Percentiles rank a stretch among this genome's conserved stretches.
Conservation (phyloP, 2,888 invertebrate species). For the Geophilus truncorum region DNA sequence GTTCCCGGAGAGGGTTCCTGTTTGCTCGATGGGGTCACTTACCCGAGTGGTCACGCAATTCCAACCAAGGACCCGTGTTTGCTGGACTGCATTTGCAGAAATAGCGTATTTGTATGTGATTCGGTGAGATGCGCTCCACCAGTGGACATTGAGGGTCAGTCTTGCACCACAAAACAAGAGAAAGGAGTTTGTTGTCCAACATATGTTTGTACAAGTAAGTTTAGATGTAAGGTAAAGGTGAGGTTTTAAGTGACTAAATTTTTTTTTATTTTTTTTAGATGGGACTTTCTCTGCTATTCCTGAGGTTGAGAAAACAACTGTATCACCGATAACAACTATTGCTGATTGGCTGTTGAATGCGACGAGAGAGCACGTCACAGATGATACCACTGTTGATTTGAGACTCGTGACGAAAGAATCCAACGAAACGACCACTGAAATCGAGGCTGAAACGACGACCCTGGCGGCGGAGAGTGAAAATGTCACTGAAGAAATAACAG, state of each 20-base stretch:
- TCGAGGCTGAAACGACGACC: neutral
- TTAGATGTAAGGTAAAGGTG: neutral
- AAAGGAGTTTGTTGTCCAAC: constrained; percentile 34
- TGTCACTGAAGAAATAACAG: neutral
- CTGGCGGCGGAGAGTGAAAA: too few relatives aligned
- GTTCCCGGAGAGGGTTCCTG: constrained; percentile 38
- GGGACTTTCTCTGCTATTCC: neutral
- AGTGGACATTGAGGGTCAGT: neutral
- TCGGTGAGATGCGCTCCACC: constrained; percentile 32
- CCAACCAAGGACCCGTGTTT: constrained; percentile 38
- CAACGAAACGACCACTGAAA: neutral
- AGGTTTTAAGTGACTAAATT: neutral
- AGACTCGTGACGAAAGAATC: neutral
- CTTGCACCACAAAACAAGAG: constrained; percentile 29
- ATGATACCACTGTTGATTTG: neutral
- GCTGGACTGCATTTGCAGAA: constrained; percentile 35
- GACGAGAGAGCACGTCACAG: neutral
- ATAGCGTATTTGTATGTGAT: constrained; percentile 33
- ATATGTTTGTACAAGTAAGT: constrained; percentile 32
- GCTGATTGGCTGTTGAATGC: neutral
- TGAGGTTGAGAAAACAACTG: neutral
- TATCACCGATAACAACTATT: neutral
- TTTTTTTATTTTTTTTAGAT: neutral
- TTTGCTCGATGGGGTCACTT: constrained; percentile 36
- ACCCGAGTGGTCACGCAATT: constrained; percentile 36